Conservation (phyloP, 2,113 vertebrate species). For the Aphelocoma coerulescens region DNA sequence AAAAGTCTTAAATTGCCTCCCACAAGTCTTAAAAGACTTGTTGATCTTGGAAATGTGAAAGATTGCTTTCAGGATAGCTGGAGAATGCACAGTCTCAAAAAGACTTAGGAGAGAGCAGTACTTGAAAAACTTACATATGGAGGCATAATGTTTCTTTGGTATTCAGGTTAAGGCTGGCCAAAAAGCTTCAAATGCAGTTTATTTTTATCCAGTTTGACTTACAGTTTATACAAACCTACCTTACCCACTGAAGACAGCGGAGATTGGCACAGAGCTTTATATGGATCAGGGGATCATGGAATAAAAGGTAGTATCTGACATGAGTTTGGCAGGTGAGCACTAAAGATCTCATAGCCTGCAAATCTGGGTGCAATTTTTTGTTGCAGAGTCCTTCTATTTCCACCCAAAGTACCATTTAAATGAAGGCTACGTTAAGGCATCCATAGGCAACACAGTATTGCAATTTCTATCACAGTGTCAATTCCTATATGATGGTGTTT, state of each 20-base stretch:
- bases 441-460: neutral
- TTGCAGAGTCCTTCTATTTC: neutral
- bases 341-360: neutral
- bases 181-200: neutral
- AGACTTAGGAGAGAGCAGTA: neutral
- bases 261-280: neutral
- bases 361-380: neutral
- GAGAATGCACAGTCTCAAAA: neutral
- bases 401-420: neutral
- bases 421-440: neutral
- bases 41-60: neutral
- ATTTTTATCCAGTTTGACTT: neutral
- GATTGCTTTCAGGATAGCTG: neutral
- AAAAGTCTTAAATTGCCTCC: too few species aligned
- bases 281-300: neutral
- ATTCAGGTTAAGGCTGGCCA: neutral
- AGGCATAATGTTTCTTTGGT: neutral
- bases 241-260: neutral
- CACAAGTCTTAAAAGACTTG: neutral
- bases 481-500: neutral
- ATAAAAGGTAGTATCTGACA: neutral
- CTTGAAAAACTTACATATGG: neutral
- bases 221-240: neutral
- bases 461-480: neutral
- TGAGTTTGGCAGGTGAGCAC: neutral